A percentile compares a stretch with the other conserved stretches of the same genome.
Evolutionary conservation across 2,113 vertebrate species (phyloP).

Genomic region (Nycticebus coucang): DNA sequence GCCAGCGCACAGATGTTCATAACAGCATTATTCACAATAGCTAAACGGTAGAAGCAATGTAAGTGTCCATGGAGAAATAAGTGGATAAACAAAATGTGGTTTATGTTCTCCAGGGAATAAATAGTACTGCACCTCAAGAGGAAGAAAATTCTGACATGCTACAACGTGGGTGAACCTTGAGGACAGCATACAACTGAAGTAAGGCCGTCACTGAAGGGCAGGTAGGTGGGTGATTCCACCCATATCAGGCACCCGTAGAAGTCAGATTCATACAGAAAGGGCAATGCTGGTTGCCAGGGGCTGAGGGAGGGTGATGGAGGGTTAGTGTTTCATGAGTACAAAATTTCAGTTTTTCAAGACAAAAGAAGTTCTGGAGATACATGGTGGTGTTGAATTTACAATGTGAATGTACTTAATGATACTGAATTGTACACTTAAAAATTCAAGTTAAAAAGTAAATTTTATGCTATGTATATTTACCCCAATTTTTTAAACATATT

Average conservation of each 20-base stretch:
- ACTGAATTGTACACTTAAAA: neutral
- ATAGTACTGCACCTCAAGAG: neutral
- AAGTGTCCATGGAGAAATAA: neutral
- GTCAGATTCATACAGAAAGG: neutral
- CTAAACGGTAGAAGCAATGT: neutral
- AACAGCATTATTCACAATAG: neutral
- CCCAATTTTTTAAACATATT: neutral
- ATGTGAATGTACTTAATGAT: neutral
- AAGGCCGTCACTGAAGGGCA: neutral
- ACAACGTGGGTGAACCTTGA: neutral
- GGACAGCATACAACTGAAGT: neutral
- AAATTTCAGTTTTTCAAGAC: neutral
- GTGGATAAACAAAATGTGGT: neutral
- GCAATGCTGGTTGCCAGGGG: neutral
- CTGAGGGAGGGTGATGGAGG: fast-evolving
- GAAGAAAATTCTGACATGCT: neutral
- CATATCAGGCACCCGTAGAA: neutral
- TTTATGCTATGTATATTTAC: neutral
- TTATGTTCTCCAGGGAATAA: fast-evolving
- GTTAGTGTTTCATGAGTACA: neutral
- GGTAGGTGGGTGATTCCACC: neutral
- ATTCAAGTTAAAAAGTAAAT: neutral
- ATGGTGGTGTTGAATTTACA: neutral
- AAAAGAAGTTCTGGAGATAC: neutral
- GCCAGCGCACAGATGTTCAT: neutral